Percentiles rank a stretch among this genome's conserved stretches.
These are phyloP conservation scores for Adelphocoris suturalis DNA, from an alignment of 2,888 invertebrate genomes.

Conservation along the genomic window DNA sequence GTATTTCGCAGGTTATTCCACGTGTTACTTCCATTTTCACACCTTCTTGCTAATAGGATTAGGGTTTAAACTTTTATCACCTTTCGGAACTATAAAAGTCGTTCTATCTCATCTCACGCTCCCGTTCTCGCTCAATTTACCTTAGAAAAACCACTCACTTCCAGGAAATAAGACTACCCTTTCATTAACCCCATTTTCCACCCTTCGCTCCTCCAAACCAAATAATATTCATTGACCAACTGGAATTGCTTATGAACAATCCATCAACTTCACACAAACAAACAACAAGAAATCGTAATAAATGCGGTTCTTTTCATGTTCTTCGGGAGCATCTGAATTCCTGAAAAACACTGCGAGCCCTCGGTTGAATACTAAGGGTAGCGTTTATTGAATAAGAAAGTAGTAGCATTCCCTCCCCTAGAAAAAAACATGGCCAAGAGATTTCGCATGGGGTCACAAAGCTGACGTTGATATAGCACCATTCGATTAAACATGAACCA, in stretches of 20 bases:
- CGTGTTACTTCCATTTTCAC: too few species aligned
- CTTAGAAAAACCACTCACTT: too few species aligned
- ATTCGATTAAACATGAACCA: constrained; percentile 11
- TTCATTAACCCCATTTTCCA: too few species aligned
- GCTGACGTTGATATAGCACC: constrained; percentile 26
- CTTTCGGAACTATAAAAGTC: too few species aligned
- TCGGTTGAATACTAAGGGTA: neutral
- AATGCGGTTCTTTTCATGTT: neutral
- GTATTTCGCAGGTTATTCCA: too few species aligned
- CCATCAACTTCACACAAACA: neutral
- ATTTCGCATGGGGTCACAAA: neutral
- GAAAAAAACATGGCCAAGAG: constrained; percentile 5
- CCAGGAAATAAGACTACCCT: too few species aligned
- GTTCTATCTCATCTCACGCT: too few species aligned
- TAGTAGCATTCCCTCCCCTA: neutral
- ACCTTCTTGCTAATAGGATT: too few species aligned
- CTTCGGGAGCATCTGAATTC: neutral
- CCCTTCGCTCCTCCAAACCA: too few species aligned
- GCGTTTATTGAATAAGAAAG: constrained; percentile 35
- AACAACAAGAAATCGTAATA: neutral
- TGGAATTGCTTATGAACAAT: neutral
- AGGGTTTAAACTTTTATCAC: too few species aligned
- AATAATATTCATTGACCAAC: too few species aligned
- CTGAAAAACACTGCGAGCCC: neutral
- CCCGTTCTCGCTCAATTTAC: too few species aligned